Percentiles rank a stretch among this genome's conserved stretches.
Conservation (phyloP, 2,888 invertebrate species). For the Scaptomyza cyrtandrae region DNA sequence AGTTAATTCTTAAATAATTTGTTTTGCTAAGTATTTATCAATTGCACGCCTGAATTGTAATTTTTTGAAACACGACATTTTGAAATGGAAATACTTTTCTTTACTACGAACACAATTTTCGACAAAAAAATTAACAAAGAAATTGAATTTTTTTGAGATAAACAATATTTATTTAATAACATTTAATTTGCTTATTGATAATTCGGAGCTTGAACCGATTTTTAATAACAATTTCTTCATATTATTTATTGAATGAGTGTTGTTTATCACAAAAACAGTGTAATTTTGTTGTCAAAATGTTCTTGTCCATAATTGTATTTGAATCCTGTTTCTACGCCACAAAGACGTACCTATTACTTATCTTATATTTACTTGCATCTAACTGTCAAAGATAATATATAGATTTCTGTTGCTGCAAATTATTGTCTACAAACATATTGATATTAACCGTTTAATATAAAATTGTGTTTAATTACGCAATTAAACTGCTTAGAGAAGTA, state of each 20-base stretch:
- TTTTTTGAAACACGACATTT: slow-evolving; percentile 12
- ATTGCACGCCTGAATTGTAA: slow-evolving; percentile 26
- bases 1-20: slow-evolving; percentile 28
- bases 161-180: neutral
- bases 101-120: slow-evolving; percentile 16
- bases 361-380: slow-evolving; percentile 57
- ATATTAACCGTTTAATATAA: slow-evolving; percentile 51
- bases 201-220: neutral
- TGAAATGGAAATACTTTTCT: slow-evolving; percentile 22
- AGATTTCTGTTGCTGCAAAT: slow-evolving; percentile 54
- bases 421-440: slow-evolving; percentile 79
- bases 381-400: slow-evolving; percentile 52
- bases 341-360: slow-evolving; percentile 57
- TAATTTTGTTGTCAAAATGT: neutral
- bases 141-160: neutral
- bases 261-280: neutral
- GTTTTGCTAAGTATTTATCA: slow-evolving; percentile 5
- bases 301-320: slow-evolving; percentile 31
- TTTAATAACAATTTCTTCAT: neutral
- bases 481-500: slow-evolving; percentile 9
- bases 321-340: slow-evolving; percentile 25
- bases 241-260: neutral
- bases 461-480: slow-evolving; percentile 17
- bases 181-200: neutral
- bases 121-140: neutral